Evolutionary conservation across 2,888 invertebrate species (phyloP), one percentile per base, ranked within the genome.

Genomic region (Meliscaeva auricollis): DNA sequence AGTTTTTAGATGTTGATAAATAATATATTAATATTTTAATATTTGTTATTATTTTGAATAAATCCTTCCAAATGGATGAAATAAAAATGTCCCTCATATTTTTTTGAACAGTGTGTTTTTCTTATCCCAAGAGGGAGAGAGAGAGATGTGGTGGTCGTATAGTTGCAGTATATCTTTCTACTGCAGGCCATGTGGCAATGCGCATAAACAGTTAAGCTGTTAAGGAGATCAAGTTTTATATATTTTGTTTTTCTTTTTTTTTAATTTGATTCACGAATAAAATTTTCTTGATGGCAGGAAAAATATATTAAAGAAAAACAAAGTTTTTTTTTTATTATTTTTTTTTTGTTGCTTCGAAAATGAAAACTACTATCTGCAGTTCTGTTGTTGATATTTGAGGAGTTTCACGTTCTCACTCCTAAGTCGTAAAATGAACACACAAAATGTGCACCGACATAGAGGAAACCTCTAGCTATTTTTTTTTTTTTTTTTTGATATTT

Each of bases 191-290:
- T 62, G 26, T n/a, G 17, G n/a, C 50, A 54, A 22, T 69, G n/a
- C 41, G 30, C 50, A 22, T 64, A 62, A 54, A 44, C 17, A 30
- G 44, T 48, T 38, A 30, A 78, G 35, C 54, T 76, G 68, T 80
- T 74, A 60, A 73, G 73, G 48, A 73, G 78, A 73, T 79, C 44
- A 60, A 74, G 68, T 56, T 30, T 35, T 26, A 26, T 26, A 26
- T 4, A 35, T 48, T 26, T 3, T 26, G 4, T 26, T 26, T 26
- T 26, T 26, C 26, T 73, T 62, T 73, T 64, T 56, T 35, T 20
- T 22, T 38, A 70, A 82, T 66, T 50, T 30, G 56, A 82, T 82
- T 77, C 52, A 66, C 80, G 76, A 69, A 81, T 13, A 50, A 48
- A 66, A 30, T 26, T 41, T 41, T 30, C 62, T 15, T 62, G 26